Conservation (phyloP, 1,140 invertebrate genomes). For the Eurytemora carolleeae region DNA sequence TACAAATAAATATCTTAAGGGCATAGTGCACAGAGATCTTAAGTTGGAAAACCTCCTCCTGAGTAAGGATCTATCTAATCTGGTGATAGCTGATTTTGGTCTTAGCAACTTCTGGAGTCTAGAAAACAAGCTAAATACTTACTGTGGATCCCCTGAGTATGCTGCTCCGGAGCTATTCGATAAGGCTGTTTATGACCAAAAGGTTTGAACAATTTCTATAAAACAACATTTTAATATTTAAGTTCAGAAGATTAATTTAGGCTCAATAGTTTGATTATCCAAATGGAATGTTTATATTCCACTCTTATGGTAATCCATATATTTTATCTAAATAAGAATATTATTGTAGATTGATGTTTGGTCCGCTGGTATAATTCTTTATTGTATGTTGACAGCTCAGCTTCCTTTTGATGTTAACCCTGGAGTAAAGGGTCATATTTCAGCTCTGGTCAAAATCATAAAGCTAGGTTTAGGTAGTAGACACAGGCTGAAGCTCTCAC, state of each 20-base stretch:
- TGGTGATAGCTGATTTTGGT: slow-evolving; percentile 39
- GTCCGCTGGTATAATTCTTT: neutral
- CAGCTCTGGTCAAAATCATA: no score
- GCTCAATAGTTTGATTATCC: no score
- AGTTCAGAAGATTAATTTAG: no score
- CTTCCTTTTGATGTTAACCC: neutral
- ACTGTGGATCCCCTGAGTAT: slow-evolving; percentile 52
- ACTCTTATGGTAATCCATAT: no score
- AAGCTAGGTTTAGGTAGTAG: no score
- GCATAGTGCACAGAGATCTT: neutral
- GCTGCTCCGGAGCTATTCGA: slow-evolving; percentile 48
- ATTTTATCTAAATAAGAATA: no score
- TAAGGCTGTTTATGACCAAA: slow-evolving; percentile 33
- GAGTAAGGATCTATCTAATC: neutral
- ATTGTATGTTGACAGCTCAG: neutral
- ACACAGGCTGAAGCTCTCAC: no score
- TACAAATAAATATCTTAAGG: no score
- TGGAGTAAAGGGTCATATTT: neutral
- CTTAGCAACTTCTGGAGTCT: slow-evolving; percentile 40
- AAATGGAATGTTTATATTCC: no score
- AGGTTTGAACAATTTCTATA: no score
- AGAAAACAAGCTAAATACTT: slow-evolving; percentile 37
- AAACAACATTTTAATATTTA: no score
- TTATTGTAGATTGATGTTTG: neutral
- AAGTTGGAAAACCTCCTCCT: neutral